These are phyloP conservation scores for Melieria omissa DNA, from an alignment of 2,888 invertebrate genomes.

Conservation along the genomic window DNA sequence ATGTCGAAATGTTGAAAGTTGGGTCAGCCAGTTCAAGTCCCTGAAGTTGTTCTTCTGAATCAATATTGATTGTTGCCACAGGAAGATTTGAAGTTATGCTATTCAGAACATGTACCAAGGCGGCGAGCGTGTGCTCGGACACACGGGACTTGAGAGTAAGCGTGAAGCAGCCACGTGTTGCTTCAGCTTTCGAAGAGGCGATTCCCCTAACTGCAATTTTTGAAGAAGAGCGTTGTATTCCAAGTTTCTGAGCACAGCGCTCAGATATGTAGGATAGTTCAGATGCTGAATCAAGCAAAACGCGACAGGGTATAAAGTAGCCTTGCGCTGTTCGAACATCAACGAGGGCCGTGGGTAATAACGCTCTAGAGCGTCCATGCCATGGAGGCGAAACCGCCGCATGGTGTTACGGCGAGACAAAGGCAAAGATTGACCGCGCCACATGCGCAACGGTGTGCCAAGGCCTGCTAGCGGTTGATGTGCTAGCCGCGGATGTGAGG, in stretches of 20 bases:
- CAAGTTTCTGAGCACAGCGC: too few species aligned
- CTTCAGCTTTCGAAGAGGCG: neutral
- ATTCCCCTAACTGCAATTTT: too few species aligned
- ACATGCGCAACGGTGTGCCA: too few species aligned
- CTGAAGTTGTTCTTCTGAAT: neutral
- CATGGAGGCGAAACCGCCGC: neutral
- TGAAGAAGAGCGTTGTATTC: too few species aligned
- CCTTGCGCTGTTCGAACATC: neutral
- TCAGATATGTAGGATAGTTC: neutral
- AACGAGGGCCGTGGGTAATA: too few species aligned
- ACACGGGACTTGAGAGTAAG: neutral
- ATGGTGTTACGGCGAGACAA: too few species aligned
- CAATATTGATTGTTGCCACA: neutral
- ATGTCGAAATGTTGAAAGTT: constrained; percentile 15
- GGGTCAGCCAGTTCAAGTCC: constrained; percentile 27
- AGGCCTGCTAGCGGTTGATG: too few species aligned
- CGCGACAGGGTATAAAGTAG: neutral
- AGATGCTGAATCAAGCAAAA: neutral
- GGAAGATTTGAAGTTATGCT: neutral
- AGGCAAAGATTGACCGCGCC: too few species aligned
- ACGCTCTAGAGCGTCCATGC: too few species aligned
- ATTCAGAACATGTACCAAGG: neutral
- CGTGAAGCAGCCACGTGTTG: neutral
- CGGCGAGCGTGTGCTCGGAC: neutral
- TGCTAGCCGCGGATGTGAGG: too few species aligned